These are phyloP conservation scores for Ophion ventricosus DNA, from an alignment of 2,888 invertebrate genomes.

Conservation along the genomic window DNA sequence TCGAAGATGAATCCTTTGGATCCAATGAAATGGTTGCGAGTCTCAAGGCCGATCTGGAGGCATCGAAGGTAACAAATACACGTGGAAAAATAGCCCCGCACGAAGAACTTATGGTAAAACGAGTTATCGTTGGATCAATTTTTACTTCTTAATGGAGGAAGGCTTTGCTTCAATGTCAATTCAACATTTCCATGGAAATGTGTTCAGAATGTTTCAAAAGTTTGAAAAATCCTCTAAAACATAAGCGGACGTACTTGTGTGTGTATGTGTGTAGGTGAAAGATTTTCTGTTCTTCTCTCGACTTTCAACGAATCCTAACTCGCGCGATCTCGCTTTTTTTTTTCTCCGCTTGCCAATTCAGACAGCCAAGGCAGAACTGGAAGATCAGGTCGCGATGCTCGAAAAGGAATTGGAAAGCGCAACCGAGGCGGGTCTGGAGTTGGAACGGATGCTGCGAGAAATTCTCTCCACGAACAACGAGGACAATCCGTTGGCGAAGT, in stretches of 20 bases:
- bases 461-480: slow-evolving; percentile 88
- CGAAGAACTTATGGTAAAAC: slow-evolving; percentile 17
- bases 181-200: neutral
- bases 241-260: neutral
- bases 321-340: slow-evolving; percentile 9
- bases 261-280: neutral
- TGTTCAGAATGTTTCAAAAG: neutral
- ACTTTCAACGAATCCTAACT: neutral
- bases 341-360: slow-evolving; percentile 64
- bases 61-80: slow-evolving; percentile 79
- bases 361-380: slow-evolving; percentile 84
- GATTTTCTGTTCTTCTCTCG: neutral
- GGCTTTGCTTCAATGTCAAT: neutral
- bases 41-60: slow-evolving; percentile 87
- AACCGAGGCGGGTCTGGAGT: slow-evolving; percentile 91
- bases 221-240: neutral
- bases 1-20: slow-evolving; percentile 89
- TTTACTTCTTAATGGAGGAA: neutral
- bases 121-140: neutral
- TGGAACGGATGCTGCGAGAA: slow-evolving; percentile 88
- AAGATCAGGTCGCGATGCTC: slow-evolving; percentile 88
- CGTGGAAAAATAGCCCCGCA: neutral
- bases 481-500: slow-evolving; percentile 86
- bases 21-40: slow-evolving; percentile 89
- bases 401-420: slow-evolving; percentile 92